Percentiles rank a stretch among this genome's conserved stretches.
Evolutionary conservation across 2,797 vertebrate genomes (phyloP).

Genomic region (Myotis vivesi): DNA sequence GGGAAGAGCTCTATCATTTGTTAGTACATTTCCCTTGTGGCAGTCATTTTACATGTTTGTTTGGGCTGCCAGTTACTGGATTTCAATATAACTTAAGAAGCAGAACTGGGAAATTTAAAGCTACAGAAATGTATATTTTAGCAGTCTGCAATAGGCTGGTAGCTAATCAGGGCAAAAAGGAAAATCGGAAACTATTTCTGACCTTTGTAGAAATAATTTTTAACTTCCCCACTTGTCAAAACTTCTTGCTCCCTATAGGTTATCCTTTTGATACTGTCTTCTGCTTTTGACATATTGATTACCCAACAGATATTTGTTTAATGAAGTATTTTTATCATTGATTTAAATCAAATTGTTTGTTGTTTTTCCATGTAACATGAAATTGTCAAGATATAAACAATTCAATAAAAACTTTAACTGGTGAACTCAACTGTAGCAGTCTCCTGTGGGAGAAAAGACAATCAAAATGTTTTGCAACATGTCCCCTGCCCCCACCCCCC

Average conservation of each 20-base stretch:
- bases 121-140: constrained; percentile 49
- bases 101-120: constrained; percentile 51
- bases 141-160: neutral
- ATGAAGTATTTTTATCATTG: constrained; percentile 53
- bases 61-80: neutral
- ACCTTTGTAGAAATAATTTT: constrained; percentile 50
- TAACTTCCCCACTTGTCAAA: constrained; percentile 44
- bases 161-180: constrained; percentile 45
- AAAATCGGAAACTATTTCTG: constrained; percentile 64
- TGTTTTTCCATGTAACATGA: constrained; percentile 39
- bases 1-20: neutral
- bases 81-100: constrained; percentile 35
- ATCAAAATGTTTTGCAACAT: constrained; percentile 57
- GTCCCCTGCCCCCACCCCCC: neutral
- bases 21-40: neutral
- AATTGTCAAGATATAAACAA: constrained; percentile 34
- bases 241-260: constrained; percentile 33
- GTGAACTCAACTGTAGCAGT: constrained; percentile 46
- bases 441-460: constrained; percentile 26
- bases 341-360: constrained; percentile 54
- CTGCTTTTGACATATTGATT: constrained; percentile 61
- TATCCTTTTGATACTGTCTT: neutral
- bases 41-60: constrained; percentile 4
- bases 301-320: constrained; percentile 53
- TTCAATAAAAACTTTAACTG: constrained; percentile 51